These are phyloP conservation scores for Harpalus rubripes DNA, from an alignment of 2,888 invertebrate genomes.

Conservation along the genomic window DNA sequence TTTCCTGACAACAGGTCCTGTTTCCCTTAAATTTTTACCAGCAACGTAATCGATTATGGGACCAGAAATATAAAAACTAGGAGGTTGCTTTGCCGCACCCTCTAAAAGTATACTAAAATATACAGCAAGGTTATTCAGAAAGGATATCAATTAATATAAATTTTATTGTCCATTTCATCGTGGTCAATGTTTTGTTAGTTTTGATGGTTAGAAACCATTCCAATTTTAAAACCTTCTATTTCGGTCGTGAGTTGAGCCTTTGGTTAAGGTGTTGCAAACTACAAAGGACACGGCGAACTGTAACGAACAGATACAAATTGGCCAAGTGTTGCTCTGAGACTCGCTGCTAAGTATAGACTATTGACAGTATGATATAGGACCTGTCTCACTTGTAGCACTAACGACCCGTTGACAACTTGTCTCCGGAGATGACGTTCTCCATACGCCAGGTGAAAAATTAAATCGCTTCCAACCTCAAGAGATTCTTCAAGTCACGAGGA, in stretches of 20 bases:
- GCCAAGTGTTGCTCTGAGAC: slow-evolving; percentile 51
- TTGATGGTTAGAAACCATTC: too few relatives aligned
- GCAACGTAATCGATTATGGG: too few relatives aligned
- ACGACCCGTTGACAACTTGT: slow-evolving; percentile 56
- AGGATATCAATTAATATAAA: too few relatives aligned
- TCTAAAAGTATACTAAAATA: too few relatives aligned
- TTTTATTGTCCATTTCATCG: too few relatives aligned
- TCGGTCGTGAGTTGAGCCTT: background rate
- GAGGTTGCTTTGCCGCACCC: too few relatives aligned
- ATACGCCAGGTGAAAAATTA: slow-evolving; percentile 51
- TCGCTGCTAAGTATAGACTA: slow-evolving; percentile 57
- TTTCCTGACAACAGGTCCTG: too few relatives aligned
- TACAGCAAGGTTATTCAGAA: too few relatives aligned
- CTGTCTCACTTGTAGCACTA: slow-evolving; percentile 53
- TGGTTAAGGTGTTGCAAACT: slow-evolving; percentile 3
- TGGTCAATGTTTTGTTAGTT: too few relatives aligned
- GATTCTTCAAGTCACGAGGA: background rate
- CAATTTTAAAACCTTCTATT: background rate
- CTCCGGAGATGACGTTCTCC: slow-evolving; percentile 11
- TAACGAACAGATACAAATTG: slow-evolving; percentile 60
- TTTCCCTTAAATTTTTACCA: too few relatives aligned
- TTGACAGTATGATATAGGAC: slow-evolving; percentile 61
- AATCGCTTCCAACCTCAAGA: slow-evolving; percentile 9
- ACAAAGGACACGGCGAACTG: slow-evolving; percentile 54
- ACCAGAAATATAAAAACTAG: too few relatives aligned